Conservation (phyloP, 2,797 vertebrate genomes). For the Lepilemur septentrionalis region DNA sequence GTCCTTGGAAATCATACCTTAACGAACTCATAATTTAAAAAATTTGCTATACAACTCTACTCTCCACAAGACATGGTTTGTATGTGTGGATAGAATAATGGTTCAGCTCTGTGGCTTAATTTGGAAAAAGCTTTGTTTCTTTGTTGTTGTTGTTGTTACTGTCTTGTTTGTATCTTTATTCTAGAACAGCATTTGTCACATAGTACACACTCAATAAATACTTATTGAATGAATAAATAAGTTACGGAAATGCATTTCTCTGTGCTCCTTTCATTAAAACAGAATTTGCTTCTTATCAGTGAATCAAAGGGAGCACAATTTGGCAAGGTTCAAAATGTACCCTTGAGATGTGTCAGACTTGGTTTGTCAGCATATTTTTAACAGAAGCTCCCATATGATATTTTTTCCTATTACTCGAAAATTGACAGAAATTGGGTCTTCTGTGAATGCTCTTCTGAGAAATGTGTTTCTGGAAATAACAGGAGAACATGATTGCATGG, state of each 20-base stretch:
- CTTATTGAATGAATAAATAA: background rate
- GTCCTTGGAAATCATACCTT: background rate
- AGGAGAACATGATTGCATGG: background rate
- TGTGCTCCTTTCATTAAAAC: background rate
- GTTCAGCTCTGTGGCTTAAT: background rate
- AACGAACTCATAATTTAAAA: background rate
- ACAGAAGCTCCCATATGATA: background rate
- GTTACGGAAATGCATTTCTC: background rate
- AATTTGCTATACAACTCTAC: background rate
- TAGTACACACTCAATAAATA: background rate
- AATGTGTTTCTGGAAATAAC: background rate
- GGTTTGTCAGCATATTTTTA: background rate
- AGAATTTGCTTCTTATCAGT: background rate
- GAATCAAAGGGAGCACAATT: background rate
- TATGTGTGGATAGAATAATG: too few species aligned
- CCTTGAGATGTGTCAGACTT: background rate
- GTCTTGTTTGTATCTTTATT: background rate
- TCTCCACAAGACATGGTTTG: background rate
- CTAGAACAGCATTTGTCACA: background rate
- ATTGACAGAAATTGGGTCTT: background rate
- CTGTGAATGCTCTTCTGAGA: background rate
- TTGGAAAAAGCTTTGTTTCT: background rate
- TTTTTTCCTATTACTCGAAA: background rate
- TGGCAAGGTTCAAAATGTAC: background rate
- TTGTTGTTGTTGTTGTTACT: background rate